Percentiles rank a stretch among this genome's conserved stretches.
Conservation (phyloP, 2,888 invertebrate genomes). For the Zygogramma bicolorata region DNA sequence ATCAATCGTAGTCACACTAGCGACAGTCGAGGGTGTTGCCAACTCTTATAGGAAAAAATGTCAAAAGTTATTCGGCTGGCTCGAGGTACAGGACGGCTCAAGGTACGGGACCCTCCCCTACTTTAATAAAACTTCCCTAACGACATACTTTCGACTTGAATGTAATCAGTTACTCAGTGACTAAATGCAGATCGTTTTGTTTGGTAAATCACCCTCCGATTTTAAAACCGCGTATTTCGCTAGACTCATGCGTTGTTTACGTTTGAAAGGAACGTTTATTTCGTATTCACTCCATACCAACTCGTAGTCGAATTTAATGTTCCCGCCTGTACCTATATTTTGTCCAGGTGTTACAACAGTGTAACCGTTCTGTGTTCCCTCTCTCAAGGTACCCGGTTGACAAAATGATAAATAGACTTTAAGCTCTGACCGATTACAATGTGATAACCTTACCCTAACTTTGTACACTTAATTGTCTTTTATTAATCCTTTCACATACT, state of each 20-base stretch:
- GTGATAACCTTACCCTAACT: conserved; percentile 50
- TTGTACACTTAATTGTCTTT: conserved; percentile 43
- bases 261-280: conserved; percentile 24
- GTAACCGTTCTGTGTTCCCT: conserved; percentile 60
- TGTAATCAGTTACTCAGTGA: not conserved
- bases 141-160: too few species aligned
- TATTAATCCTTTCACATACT: conserved; percentile 25
- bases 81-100: too few species aligned
- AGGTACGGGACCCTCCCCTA: too few species aligned
- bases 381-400: conserved; percentile 57
- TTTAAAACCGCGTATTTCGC: not conserved
- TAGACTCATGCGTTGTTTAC: not conserved
- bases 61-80: too few species aligned
- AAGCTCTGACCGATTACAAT: conserved; percentile 56
- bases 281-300: conserved; percentile 25
- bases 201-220: not conserved
- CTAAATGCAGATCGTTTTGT: not conserved
- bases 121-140: too few species aligned
- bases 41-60: too few species aligned
- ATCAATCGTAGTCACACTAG: too few species aligned
- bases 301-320: conserved; percentile 55
- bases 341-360: conserved; percentile 62
- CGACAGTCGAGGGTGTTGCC: too few species aligned
- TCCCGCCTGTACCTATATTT: conserved; percentile 56
- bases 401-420: conserved; percentile 61